phyloP scores from a whole-genome alignment of 2,888 invertebrate species.

The Catotricha subobsoleta region DNA sequence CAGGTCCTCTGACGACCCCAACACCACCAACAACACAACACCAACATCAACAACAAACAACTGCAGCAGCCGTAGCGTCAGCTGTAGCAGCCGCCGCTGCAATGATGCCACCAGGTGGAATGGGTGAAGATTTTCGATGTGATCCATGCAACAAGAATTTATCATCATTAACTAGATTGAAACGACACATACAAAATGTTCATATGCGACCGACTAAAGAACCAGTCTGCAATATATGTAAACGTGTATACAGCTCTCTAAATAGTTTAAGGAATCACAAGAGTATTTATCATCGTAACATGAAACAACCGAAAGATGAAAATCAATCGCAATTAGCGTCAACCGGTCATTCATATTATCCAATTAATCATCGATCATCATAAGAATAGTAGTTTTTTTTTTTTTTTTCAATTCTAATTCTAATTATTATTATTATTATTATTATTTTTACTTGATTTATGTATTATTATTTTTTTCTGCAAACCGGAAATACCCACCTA shows the following conservation, averaged over 20 bases:
- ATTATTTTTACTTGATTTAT: no score
- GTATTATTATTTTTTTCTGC: no score
- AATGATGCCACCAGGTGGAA: conserved; percentile 8
- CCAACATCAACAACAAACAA: conserved; percentile 21
- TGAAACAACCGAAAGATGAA: conserved; percentile 45
- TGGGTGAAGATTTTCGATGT: conserved; percentile 71
- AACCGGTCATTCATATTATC: conserved; percentile 18
- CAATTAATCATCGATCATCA: conserved; percentile 27
- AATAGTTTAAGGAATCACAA: conserved; percentile 83
- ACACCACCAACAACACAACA: conserved; percentile 19
- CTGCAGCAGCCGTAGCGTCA: conserved; percentile 16
- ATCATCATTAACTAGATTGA: conserved; percentile 70
- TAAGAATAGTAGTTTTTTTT: conserved; percentile 14
- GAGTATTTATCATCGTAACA: conserved; percentile 76
- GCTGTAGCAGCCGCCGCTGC: conserved; percentile 9
- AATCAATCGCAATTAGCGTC: conserved; percentile 1
- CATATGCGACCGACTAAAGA: conserved; percentile 80
- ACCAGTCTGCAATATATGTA: conserved; percentile 83
- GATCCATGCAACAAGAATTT: conserved; percentile 84
- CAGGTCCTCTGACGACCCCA: conserved; percentile 32
- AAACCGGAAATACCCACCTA: no score
- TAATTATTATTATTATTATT: neutral
- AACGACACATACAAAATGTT: conserved; percentile 82
- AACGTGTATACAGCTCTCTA: conserved; percentile 78
- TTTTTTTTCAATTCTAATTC: neutral